Percentiles rank a stretch among this genome's conserved stretches.
Conservation (phyloP, 2,113 vertebrate species). For the Tautogolabrus adspersus region DNA sequence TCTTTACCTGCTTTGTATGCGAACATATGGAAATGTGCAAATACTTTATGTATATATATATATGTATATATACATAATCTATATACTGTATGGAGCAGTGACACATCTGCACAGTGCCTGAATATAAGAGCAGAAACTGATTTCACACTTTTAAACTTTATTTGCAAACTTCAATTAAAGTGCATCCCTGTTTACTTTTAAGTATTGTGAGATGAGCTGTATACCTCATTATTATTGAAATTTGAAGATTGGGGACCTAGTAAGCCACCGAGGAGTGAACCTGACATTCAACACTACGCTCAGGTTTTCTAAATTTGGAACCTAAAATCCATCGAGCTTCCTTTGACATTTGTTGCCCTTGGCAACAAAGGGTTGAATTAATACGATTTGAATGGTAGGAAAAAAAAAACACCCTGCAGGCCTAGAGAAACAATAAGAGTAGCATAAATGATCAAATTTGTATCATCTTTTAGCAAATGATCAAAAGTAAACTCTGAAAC, state of each 20-base stretch:
- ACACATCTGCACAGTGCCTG: neutral
- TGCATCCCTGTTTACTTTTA: neutral
- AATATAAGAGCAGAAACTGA: neutral
- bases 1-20: neutral
- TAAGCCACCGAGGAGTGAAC: constrained; percentile 12
- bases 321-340: constrained; percentile 21
- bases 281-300: constrained; percentile 15
- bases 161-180: constrained; percentile 5
- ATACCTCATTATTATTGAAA: neutral
- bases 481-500: neutral
- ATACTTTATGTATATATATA: neutral
- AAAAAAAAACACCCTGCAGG: neutral
- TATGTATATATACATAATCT: neutral
- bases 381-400: neutral
- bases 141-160: neutral
- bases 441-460: neutral
- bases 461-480: neutral
- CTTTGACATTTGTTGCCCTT: constrained; percentile 19
- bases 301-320: constrained; percentile 19
- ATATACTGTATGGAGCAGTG: neutral
- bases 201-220: neutral
- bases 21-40: neutral
- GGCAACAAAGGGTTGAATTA: constrained; percentile 13
- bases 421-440: neutral
- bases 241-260: neutral